A percentile compares a stretch with the other conserved stretches of the same genome.
Conservation (phyloP, 2,113 vertebrate species). For the Eonycteris spelaea region DNA sequence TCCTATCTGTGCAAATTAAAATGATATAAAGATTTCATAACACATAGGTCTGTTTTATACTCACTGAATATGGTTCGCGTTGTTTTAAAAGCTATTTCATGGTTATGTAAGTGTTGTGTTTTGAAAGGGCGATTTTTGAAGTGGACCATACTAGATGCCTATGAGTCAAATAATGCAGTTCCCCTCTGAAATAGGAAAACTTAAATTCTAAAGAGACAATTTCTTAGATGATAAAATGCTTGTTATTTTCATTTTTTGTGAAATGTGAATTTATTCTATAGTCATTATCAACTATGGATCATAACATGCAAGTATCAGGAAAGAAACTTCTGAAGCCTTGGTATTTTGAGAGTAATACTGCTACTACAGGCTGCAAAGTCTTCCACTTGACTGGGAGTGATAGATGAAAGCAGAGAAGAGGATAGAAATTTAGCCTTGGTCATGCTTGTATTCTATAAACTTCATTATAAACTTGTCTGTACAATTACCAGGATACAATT, state of each 20-base stretch:
- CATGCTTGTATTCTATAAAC: neutral
- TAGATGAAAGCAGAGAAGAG: neutral
- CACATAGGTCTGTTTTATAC: neutral
- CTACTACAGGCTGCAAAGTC: neutral
- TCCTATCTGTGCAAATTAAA: neutral
- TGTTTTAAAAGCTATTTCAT: neutral
- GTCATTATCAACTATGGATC: neutral
- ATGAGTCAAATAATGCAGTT: neutral
- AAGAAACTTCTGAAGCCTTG: neutral
- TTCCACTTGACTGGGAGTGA: neutral
- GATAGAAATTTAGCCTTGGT: neutral
- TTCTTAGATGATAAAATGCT: neutral
- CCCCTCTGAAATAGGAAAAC: neutral
- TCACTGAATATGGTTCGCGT: neutral
- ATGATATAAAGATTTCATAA: neutral
- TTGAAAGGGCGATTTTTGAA: slow-evolving; percentile 26
- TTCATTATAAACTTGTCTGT: neutral
- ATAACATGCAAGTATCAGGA: neutral
- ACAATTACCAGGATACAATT: neutral
- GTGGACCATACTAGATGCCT: neutral
- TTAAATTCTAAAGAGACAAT: neutral
- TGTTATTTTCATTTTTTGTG: neutral
- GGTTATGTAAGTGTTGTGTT: neutral
- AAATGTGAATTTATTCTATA: neutral
- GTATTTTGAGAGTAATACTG: neutral